Base-by-base conservation (phyloP, 2,888 invertebrate genomes). In the Matsumyia berberina region DNA sequence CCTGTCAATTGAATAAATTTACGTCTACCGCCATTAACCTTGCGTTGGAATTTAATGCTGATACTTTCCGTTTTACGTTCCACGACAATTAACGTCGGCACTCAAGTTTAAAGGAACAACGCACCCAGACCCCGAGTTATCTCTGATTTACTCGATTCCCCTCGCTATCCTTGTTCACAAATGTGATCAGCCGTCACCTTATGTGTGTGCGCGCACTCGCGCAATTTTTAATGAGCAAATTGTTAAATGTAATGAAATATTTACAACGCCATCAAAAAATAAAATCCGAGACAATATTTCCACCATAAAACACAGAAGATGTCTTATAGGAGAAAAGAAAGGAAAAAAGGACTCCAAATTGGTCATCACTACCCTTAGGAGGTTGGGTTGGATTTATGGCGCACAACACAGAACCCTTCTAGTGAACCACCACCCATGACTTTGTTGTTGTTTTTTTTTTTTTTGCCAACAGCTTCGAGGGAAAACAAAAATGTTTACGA, bases 201-300 rank as follows among this genome's bases (percentile, higher is more conserved):
- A 17, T 67, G 42, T 29, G 46, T 39, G 11, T 19, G 17, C 19
- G n/a, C 17, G n/a, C 51, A 2, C 19, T 66, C 33, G 58, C 53
- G 49, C 67, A 83, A 83, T 69, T 79, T n/a, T 83, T 64, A 78
- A 51, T 57, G 73, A 78, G 73, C 57, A 79, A 74, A 79, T 79
- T 83, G 73, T 73, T 64, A 79, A 83, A 69, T 73, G 73, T 57
- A 78, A 83, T 78, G 57, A 83, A 78, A 83, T 78, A 62, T 79
- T 79, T 79, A 79, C 67, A 57, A 11, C 49, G 12, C 53, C 31
- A 55, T 62, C 62, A 55, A 60, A 66, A 39, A 42, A 37, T 19
- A 51, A 29, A 55, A 44, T 60, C 53, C 24, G 31, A 77, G 46
- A 62, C 55, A 72, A 53, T 53, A 42, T 72, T 77, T 73, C 12